Conservation (phyloP, 1,140 invertebrate species). For the Zeugodacus cucurbitae region DNA sequence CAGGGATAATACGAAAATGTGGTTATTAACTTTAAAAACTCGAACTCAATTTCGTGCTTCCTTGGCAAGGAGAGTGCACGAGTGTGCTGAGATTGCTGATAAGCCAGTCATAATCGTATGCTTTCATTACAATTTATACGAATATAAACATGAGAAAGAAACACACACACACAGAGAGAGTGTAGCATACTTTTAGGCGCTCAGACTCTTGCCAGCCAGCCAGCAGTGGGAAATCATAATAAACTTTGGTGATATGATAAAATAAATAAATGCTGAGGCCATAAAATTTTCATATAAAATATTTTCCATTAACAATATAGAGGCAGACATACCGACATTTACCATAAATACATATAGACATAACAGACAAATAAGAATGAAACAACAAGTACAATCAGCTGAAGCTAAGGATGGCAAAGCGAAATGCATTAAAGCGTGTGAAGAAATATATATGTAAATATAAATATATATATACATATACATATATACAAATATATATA, state of each 20-base stretch:
- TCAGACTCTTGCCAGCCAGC: not conserved
- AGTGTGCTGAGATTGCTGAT: not conserved
- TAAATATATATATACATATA: not conserved
- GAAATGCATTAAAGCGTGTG: not conserved
- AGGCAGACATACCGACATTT: no score
- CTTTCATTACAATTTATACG: not conserved
- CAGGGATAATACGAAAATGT: not conserved
- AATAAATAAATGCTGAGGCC: not conserved
- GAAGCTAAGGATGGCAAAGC: no score
- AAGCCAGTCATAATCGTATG: not conserved
- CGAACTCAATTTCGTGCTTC: not conserved
- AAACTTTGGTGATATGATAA: not conserved
- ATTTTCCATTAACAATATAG: not conserved
- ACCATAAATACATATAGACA: not conserved
- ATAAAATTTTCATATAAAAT: constrained; percentile 23
- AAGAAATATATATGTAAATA: not conserved
- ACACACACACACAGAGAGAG: not conserved
- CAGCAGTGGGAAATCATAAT: not conserved
- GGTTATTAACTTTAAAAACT: not conserved
- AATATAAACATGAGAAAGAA: not conserved
- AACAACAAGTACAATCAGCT: not conserved
- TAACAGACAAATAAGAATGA: not conserved
- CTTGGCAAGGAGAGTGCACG: no score
- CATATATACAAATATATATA: not conserved
- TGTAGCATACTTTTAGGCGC: not conserved